These are phyloP conservation scores for Lasioglossum vierecki DNA, from an alignment of 2,888 invertebrate species.

Conservation along the genomic window DNA sequence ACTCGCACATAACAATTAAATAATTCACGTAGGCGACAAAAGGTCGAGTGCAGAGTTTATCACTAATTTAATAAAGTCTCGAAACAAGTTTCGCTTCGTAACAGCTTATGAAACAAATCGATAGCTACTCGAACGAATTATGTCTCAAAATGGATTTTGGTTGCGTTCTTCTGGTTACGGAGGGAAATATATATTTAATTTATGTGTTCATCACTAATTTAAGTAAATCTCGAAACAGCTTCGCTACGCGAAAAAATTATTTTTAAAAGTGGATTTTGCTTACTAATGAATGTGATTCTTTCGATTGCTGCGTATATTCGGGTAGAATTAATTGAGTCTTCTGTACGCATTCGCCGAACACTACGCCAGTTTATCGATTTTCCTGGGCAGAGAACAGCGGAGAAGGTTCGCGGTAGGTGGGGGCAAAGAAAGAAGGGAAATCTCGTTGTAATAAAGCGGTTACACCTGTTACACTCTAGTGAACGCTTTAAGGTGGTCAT, in stretches of 20 bases:
- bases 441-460: slow-evolving; percentile 57
- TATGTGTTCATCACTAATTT: background rate
- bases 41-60: background rate
- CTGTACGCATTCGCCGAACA: slow-evolving; percentile 37
- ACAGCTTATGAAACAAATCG: background rate
- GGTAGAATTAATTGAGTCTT: slow-evolving; percentile 3
- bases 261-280: background rate
- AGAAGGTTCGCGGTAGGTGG: background rate
- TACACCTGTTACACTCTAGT: slow-evolving; percentile 69
- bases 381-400: slow-evolving; percentile 26
- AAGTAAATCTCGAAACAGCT: background rate
- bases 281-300: background rate
- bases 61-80: background rate
- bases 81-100: background rate
- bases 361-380: slow-evolving; percentile 73
- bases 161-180: background rate
- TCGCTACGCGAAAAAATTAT: background rate
- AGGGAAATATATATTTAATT: background rate
- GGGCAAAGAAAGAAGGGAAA: slow-evolving; percentile 53
- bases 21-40: background rate
- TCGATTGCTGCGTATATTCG: background rate
- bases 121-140: background rate
- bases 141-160: background rate
- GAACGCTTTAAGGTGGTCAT: slow-evolving; percentile 52
- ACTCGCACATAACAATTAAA: background rate